Conservation (phyloP, 2,113 vertebrate species). For the Oreocharis arfaki region DNA sequence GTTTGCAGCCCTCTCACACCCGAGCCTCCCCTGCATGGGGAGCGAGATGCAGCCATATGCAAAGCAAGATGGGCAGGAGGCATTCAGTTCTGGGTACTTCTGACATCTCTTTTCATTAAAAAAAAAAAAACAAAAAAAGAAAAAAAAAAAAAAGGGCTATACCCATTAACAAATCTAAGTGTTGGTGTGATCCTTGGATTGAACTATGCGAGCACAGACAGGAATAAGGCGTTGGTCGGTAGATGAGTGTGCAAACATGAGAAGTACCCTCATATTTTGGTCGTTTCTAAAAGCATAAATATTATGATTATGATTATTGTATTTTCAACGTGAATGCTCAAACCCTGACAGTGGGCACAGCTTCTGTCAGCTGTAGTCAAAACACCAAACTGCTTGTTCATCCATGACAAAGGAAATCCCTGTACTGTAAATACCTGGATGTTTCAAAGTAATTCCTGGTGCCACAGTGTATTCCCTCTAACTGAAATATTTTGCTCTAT, state of each 20-base stretch:
- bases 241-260: not conserved
- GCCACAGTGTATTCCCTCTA: not conserved
- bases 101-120: not conserved
- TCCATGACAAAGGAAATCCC: not conserved
- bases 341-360: not conserved
- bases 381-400: not conserved
- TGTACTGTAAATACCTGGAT: not conserved
- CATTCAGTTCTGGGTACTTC: not conserved
- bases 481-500: not conserved
- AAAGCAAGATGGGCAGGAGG: not conserved
- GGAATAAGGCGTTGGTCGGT: accelerated
- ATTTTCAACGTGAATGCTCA: not conserved
- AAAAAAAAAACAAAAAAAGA: too few species aligned
- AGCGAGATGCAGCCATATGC: not conserved
- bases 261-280: not conserved
- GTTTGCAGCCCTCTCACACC: not conserved
- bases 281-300: not conserved
- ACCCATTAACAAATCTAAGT: not conserved
- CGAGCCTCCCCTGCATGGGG: not conserved
- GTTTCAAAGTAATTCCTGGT: not conserved
- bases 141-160: not conserved
- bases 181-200: not conserved
- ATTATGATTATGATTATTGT: not conserved
- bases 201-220: not conserved
- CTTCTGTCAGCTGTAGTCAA: not conserved